Percentiles rank a stretch among this genome's conserved stretches.
phyloP scores from a whole-genome alignment of 2,113 vertebrate genomes.

The Balaenoptera acutorostrata region DNA sequence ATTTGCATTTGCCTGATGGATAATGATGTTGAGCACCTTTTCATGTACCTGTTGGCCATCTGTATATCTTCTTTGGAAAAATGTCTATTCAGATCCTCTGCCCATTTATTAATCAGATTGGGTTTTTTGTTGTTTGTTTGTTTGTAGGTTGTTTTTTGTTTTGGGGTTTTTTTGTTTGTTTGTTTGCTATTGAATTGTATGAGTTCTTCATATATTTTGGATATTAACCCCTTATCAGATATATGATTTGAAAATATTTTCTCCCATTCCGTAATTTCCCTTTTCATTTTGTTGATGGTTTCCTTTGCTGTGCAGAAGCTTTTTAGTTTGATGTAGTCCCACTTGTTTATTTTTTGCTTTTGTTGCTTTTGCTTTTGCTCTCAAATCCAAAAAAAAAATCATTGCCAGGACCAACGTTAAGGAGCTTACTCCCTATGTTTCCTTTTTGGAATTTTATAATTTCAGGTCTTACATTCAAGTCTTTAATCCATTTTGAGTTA shows the following conservation, averaged over 20 bases:
- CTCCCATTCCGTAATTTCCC: not conserved
- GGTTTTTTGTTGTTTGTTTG: too few species aligned
- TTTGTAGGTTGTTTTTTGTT: not conserved
- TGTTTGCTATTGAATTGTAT: not conserved
- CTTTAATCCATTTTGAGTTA: not conserved
- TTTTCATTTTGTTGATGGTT: not conserved
- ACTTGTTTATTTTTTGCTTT: not conserved
- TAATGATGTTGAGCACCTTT: not conserved
- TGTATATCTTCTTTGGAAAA: not conserved
- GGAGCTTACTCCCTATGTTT: not conserved
- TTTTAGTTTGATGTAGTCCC: not conserved
- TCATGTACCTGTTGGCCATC: too few species aligned
- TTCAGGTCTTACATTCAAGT: not conserved
- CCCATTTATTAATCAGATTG: not conserved
- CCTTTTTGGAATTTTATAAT: not conserved
- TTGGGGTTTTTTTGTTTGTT: not conserved
- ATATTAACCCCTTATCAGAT: not conserved
- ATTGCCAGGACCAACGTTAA: too few species aligned
- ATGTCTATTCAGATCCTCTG: not conserved
- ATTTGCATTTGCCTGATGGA: not conserved
- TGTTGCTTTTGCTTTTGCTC: not conserved
- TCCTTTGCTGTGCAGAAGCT: not conserved
- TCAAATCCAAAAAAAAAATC: not conserved
- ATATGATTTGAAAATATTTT: not conserved
- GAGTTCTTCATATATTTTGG: not conserved